These are phyloP conservation scores for Tuta absoluta DNA, from an alignment of 2,888 invertebrate species.

Conservation along the genomic window DNA sequence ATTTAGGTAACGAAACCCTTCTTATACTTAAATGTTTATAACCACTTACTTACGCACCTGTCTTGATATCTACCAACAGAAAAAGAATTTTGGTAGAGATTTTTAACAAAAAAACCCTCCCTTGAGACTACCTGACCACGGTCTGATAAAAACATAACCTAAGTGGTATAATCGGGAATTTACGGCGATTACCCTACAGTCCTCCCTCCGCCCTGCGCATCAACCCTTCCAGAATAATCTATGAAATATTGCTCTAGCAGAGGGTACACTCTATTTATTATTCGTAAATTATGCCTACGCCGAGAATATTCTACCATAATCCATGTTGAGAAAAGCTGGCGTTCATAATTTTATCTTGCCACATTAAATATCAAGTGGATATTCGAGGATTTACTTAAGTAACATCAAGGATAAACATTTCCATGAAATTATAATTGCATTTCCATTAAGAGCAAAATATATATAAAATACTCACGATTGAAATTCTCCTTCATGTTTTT, in stretches of 20 bases:
- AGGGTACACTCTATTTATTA: constrained; percentile 18
- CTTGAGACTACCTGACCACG: constrained; percentile 10
- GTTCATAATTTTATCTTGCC: neutral
- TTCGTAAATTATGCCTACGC: constrained; percentile 5
- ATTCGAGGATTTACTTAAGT: neutral
- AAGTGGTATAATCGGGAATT: constrained; percentile 25
- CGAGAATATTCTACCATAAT: constrained; percentile 3
- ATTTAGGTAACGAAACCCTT: no score
- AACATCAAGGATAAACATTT: neutral
- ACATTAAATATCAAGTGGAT: constrained; percentile 5
- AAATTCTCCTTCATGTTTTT: no score
- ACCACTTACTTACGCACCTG: no score
- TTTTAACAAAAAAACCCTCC: constrained; percentile 15
- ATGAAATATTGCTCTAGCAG: constrained; percentile 14
- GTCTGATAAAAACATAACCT: constrained; percentile 4
- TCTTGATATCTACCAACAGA: no score
- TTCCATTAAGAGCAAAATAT: no score
- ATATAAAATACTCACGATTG: no score
- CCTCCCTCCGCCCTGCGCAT: neutral
- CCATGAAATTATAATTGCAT: neutral
- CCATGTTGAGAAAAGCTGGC: neutral
- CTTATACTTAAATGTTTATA: no score
- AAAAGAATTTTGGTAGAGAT: neutral
- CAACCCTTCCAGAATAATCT: constrained; percentile 22
- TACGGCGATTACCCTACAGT: constrained; percentile 17